Percentiles rank a stretch among this genome's conserved stretches.
phyloP scores from a whole-genome alignment of 2,113 vertebrate species.

The Elephas maximus region DNA sequence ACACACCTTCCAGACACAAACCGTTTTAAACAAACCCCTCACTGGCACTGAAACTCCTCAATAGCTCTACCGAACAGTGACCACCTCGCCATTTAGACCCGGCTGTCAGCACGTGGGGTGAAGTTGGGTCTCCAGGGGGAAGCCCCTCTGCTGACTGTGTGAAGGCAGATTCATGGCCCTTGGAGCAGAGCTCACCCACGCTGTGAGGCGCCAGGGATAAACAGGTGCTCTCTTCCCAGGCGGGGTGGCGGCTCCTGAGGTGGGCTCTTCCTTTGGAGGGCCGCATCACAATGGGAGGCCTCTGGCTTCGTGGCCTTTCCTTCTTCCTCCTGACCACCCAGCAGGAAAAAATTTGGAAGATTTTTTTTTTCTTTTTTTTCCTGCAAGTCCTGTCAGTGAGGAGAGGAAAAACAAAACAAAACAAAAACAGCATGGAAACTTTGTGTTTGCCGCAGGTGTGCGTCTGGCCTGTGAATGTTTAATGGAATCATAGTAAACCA shows the following conservation, averaged over 20 bases:
- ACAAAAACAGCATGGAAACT: conserved; percentile 36
- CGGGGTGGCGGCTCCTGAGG: conserved; percentile 84
- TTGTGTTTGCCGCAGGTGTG: conserved; percentile 62
- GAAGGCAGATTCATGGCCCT: fast-evolving
- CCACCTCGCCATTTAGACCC: background rate
- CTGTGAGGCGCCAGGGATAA: conserved; percentile 65
- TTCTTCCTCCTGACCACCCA: conserved; percentile 91
- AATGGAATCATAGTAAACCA: conserved; percentile 52
- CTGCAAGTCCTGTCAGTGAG: conserved; percentile 54
- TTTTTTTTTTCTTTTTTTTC: background rate
- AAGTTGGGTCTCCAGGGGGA: background rate
- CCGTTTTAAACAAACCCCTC: background rate
- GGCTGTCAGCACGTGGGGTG: fast-evolving
- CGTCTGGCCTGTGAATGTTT: conserved; percentile 16
- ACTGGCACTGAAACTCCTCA: background rate
- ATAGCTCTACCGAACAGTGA: background rate
- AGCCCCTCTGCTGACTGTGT: background rate
- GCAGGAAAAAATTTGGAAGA: conserved; percentile 84
- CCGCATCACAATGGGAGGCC: conserved; percentile 84
- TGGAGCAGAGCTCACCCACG: background rate
- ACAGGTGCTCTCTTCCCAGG: conserved; percentile 87
- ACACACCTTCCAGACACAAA: background rate
- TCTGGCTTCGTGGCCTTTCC: conserved; percentile 87
- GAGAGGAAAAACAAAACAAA: background rate
- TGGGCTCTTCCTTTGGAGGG: conserved; percentile 80